Base-by-base conservation (phyloP, 2,888 invertebrate species). In the Thalpophila matura region DNA sequence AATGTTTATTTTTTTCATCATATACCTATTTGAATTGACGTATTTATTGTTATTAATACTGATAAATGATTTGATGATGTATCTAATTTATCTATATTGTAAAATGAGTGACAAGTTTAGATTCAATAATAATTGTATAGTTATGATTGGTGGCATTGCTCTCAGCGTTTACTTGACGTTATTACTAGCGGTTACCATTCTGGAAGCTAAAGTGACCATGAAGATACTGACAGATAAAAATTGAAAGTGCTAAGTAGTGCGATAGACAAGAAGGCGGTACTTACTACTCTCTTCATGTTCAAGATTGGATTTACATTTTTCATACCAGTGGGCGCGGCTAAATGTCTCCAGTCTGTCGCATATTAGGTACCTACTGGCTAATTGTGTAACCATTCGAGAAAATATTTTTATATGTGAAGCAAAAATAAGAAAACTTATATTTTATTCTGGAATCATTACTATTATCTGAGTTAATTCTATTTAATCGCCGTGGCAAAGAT, bases 171-270 rank as follows among this genome's bases (percentile, higher is more conserved):
- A 68, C 20, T 37, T 43, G 29, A 20, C 18, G 33, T 12, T 4
- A 27, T 10, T 20, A 27, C 26, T 9, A 40, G 26, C 29, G 14
- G 27, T 51, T 51, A 31, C 37, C 29, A 29, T 35, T 66, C 47
- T 12, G 12, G 43, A 43, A 40, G 35, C 26, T n/a, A 49, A 47
- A 35, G 24, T 61, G 55, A 53, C 75, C 70, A 56, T 74, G 74
- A 68, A 56, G 18, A 42, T 49, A 54, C 43, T 33, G 35, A 40
- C 45, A 33, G 47, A 54, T 69, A 61, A 50, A 69, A 70, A 75
- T 75, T 29, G 75, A 75, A 70, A 75, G 75, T 75, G 47, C 43
- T 43, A n/a, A n/a, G n/a, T n/a, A 61, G 50, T 51, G n/a, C n/a
- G 26, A 45, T 20, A 62, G 70, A 69, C 61, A 60, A 38, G 56